Conservation (phyloP, 2,888 invertebrate genomes). For the Chrysolina oricalcia region DNA sequence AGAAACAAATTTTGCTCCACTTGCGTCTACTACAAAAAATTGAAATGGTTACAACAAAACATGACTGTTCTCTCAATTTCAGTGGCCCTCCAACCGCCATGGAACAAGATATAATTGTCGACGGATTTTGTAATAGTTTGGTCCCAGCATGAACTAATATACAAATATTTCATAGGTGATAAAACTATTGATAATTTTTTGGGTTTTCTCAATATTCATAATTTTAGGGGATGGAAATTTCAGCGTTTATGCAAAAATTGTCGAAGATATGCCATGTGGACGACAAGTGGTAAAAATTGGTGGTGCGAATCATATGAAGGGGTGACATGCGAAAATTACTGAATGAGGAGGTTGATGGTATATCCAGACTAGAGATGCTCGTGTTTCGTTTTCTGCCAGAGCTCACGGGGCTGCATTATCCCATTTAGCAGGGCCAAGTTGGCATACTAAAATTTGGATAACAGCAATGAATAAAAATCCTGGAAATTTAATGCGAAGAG, state of each 20-base stretch:
- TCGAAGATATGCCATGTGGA: no score
- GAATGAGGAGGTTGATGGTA: not conserved
- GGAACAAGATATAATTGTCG: constrained; percentile 27
- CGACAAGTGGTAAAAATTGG: no score
- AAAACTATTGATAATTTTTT: no score
- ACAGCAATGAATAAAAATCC: constrained; percentile 7
- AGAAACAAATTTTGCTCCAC: constrained; percentile 23
- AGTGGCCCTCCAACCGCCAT: constrained; percentile 25
- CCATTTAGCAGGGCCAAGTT: no score
- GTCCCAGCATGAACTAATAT: no score
- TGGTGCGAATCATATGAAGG: no score
- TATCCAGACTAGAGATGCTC: not conserved
- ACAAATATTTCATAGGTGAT: no score
- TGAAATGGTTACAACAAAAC: constrained; percentile 1
- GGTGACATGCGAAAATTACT: not conserved
- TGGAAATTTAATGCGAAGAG: not conserved
- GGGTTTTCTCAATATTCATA: no score
- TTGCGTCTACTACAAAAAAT: constrained; percentile 1
- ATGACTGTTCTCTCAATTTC: constrained; percentile 23
- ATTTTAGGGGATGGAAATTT: no score
- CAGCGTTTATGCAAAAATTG: no score
- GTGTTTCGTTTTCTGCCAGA: no score
- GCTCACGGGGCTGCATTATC: no score
- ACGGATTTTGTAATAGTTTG: constrained; percentile 32
- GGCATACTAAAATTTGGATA: constrained; percentile 14